Conservation (phyloP, 1,140 invertebrate genomes). For the Drosophila malerkotliana region DNA sequence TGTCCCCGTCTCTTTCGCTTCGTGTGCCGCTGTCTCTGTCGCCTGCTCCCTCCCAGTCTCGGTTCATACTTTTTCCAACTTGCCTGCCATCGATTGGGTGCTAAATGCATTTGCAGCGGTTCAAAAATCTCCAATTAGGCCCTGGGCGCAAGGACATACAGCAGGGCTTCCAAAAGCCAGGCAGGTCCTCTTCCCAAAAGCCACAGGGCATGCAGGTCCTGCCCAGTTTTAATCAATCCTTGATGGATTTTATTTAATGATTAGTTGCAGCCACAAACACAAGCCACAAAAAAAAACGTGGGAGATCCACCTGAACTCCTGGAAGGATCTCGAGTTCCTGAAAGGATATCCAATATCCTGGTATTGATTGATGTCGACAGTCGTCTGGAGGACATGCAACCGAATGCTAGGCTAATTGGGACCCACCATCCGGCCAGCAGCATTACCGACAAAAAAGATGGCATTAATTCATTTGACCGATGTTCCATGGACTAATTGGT, state of each 20-base stretch:
- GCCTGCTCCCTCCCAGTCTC: slow-evolving; percentile 1
- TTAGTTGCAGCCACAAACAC: slow-evolving; percentile 17
- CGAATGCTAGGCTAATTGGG: slow-evolving; percentile 4
- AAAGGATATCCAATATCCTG: slow-evolving; percentile 1
- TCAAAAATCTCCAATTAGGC: slow-evolving; percentile 43
- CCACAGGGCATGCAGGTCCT: too few species aligned
- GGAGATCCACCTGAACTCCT: too few species aligned
- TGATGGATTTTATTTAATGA: slow-evolving; percentile 9
- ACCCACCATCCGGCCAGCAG: neutral
- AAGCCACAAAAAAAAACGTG: too few species aligned
- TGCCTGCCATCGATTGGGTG: slow-evolving; percentile 50
- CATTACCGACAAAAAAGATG: neutral
- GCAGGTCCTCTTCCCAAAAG: neutral
- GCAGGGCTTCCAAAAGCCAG: slow-evolving; percentile 24
- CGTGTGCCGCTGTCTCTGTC: slow-evolving; percentile 4
- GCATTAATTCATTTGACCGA: slow-evolving; percentile 16
- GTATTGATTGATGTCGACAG: neutral
- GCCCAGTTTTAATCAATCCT: too few species aligned
- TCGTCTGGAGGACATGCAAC: neutral
- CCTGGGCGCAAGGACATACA: slow-evolving; percentile 22
- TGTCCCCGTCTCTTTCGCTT: slow-evolving; percentile 20
- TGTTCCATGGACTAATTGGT: slow-evolving; percentile 26
- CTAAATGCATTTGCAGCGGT: slow-evolving; percentile 45
- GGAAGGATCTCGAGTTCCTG: neutral
- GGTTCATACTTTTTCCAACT: slow-evolving; percentile 3